A percentile compares a stretch with the other conserved stretches of the same genome.
Conservation (phyloP, 2,113 vertebrate genomes). For the Nesogale talazaci region DNA sequence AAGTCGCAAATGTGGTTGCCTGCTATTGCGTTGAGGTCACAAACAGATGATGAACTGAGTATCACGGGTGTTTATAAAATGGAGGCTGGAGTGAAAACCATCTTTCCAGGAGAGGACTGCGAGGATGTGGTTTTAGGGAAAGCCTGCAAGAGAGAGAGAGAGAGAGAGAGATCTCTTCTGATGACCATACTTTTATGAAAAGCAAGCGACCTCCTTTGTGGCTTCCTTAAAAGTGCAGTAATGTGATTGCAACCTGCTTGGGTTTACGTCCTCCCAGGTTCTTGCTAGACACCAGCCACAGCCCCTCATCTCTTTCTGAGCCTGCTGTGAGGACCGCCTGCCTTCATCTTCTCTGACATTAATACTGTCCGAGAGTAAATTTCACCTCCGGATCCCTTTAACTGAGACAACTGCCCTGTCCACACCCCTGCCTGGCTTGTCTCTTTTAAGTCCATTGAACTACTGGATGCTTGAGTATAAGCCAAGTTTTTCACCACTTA, state of each 20-base stretch:
- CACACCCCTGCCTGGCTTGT: no score
- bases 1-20: constrained; percentile 24
- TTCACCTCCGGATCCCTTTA: no score
- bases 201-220: background rate
- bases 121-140: background rate
- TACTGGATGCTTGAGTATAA: no score
- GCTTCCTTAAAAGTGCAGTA: background rate
- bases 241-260: background rate
- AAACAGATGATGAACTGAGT: background rate
- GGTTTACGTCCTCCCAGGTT: background rate
- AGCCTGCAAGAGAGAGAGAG: background rate
- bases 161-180: background rate
- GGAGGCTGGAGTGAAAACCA: constrained; percentile 35
- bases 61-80: constrained; percentile 33
- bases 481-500: no score
- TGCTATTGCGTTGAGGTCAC: background rate
- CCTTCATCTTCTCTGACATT: no score
- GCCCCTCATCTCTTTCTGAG: background rate
- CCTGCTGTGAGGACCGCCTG: no score
- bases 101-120: constrained; percentile 40
- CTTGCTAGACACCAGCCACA: background rate
- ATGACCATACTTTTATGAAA: background rate
- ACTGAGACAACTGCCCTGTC: no score
- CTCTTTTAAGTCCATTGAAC: no score
- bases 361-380: no score